These are phyloP conservation scores for Spinus olivaceus DNA, from an alignment of 2,797 vertebrate genomes.

Conservation along the genomic window DNA sequence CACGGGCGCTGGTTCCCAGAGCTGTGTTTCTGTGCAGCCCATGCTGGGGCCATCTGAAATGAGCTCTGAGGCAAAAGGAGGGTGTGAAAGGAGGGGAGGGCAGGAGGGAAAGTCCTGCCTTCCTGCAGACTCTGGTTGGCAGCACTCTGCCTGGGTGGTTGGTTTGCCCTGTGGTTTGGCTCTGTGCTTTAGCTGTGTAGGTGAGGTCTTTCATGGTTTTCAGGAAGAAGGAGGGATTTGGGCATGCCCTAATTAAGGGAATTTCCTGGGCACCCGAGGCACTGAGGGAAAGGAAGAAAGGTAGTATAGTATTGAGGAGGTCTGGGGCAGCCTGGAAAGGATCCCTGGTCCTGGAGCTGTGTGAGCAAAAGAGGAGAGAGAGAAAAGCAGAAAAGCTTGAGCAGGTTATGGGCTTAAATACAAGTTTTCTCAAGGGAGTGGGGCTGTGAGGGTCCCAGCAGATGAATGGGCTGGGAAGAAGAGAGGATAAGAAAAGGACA, in stretches of 20 bases:
- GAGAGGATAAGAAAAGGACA: not conserved
- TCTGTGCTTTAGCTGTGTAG: not conserved
- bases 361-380: not conserved
- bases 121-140: not conserved
- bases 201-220: not conserved
- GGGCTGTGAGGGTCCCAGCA: not conserved
- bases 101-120: not conserved
- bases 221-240: not conserved
- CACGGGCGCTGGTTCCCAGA: accelerated
- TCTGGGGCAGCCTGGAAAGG: not conserved
- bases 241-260: not conserved
- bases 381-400: not conserved
- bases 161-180: not conserved
- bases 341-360: not conserved
- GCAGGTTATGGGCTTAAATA: not conserved
- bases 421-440: not conserved
- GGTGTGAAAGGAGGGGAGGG: not conserved
- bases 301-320: not conserved
- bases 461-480: not conserved
- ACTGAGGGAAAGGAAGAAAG: not conserved
- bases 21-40: not conserved
- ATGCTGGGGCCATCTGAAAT: accelerated
- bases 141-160: not conserved
- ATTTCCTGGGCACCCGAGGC: not conserved
- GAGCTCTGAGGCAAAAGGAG: not conserved